Base-by-base conservation (phyloP, 2,797 vertebrate species). In the Myripristis jacobus region DNA sequence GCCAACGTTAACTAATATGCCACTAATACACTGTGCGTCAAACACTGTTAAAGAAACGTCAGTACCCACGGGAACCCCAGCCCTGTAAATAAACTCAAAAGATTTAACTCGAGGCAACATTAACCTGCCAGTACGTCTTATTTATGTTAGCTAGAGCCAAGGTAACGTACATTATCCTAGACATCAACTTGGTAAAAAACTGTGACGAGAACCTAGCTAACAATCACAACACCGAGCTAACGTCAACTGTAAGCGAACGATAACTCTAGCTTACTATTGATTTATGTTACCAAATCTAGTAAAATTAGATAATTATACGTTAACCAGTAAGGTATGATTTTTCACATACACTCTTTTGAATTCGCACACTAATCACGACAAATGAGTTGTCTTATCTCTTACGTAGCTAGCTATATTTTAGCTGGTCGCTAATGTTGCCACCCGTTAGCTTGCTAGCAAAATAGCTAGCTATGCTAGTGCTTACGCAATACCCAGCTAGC, bases 401-500 rank as follows among this genome's bases (percentile, higher is more conserved):
- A 43, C 13, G 10, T 29, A 29, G 3, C 3, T 29, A 6, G 3
- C 6, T 6, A 29, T 6, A 29, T 29, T 3, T 16, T 43, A 21
- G 19, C n/a, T 21, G 25, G 13, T 15, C 11, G 53, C 13, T 53
- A 31, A 31, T 47, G 2, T 18, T 54, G 24, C 27, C 11, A 31
- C 10, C 34, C n/a, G 8, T 50, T 60, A 63, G 79, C 70, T 60
- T 34, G 73, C 48, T 79, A 80, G 48, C 66, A 43, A 31, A 44
- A 53, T 24, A 66, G 38, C 51, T 62, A n/a, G n/a, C n/a, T n/a
- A n/a, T n/a, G n/a, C n/a, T n/a, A 46, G 7, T 50, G 50, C 75
- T 89, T 81, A 73, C 80, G 85, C 79, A 88, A 84, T 67, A 71
- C 41, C 51, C 47, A 75, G 46, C 63, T 60, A 79, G 58, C 68